Base-by-base conservation (phyloP, 64 coral and sea anemone genomes). In the Actinia tenebrosa region DNA sequence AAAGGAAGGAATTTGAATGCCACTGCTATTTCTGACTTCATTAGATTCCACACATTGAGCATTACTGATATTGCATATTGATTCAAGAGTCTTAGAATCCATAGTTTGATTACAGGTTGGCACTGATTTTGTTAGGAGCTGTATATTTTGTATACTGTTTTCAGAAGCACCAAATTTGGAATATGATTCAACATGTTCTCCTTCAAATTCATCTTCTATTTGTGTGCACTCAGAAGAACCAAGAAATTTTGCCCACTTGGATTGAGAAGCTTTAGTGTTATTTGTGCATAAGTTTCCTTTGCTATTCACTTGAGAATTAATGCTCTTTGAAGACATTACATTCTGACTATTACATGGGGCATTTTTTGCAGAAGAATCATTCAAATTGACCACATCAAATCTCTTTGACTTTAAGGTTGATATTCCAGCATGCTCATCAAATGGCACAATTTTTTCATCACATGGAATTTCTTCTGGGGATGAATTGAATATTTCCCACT, bases 161-260 rank as follows among this genome's bases (percentile, higher is more conserved):
- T 75, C 25, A 14, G 3, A 75, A 37, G 27, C 10, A 75, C 25
- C 69, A 43, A 42, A 14, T 14, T 3, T 75, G 37, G 69, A 75
- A 30, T 10, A 58, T 16, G 1, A 10, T 58, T 42, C 69, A 43
- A 6, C 69, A 75, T 27, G 37, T 15, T 42, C 27, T 1, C 25
- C 69, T 13, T 15, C 14, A 42, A 14, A 10, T 43, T 75, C 69
- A 9, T 30, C 26, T 14, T 43, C 69, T 27, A 3, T 3, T 3
- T 37, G 23, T 10, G 23, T 15, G 42, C 23, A 75, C 10, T 25
- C 15, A 75, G 63, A 23, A 66, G 69, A 14, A 75, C n/a, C 26
- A 15, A 75, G 23, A 75, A 75, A 75, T 75, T 75, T 75, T 10
- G 69, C 43, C 69, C 69, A 75, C 69, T 75, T 75, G 20, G 69